phyloP scores from a whole-genome alignment of 2,888 invertebrate species.

The Polydrusus pterygomalis region DNA sequence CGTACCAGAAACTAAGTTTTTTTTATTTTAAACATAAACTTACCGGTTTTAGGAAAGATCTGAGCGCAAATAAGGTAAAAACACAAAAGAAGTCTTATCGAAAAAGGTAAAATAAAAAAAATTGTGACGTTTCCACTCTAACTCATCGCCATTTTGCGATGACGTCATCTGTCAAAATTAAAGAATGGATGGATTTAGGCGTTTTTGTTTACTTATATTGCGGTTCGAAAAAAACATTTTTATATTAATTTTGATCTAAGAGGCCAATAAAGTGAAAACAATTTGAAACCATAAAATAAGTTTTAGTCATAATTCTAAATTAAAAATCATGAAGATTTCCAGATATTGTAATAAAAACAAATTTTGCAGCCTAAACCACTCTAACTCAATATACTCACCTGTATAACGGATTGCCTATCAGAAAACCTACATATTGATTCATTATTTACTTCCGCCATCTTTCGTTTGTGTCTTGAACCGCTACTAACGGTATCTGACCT shows the following conservation, averaged over 20 bases:
- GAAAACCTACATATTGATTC: background rate
- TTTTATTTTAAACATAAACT: background rate
- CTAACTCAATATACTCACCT: background rate
- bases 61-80: conserved; percentile 24
- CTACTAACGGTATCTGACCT: conserved; percentile 31
- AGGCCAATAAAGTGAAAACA: background rate
- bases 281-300: background rate
- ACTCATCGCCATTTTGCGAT: conserved; percentile 34
- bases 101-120: conserved; percentile 44
- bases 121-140: conserved; percentile 39
- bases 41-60: conserved; percentile 12
- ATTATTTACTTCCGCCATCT: conserved; percentile 25
- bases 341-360: background rate
- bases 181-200: conserved; percentile 6
- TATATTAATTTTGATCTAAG: no score
- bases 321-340: background rate
- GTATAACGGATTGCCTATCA: conserved; percentile 10
- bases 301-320: background rate
- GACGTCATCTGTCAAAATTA: conserved; percentile 42
- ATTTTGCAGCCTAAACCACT: background rate
- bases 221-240: no score
- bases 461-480: background rate
- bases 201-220: conserved; percentile 2
- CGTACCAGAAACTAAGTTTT: background rate
- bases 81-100: conserved; percentile 29